Percentiles rank a stretch among this genome's conserved stretches.
These are phyloP conservation scores for Emydoidea blandingii DNA, from an alignment of 2,797 vertebrate genomes.

Conservation along the genomic window DNA sequence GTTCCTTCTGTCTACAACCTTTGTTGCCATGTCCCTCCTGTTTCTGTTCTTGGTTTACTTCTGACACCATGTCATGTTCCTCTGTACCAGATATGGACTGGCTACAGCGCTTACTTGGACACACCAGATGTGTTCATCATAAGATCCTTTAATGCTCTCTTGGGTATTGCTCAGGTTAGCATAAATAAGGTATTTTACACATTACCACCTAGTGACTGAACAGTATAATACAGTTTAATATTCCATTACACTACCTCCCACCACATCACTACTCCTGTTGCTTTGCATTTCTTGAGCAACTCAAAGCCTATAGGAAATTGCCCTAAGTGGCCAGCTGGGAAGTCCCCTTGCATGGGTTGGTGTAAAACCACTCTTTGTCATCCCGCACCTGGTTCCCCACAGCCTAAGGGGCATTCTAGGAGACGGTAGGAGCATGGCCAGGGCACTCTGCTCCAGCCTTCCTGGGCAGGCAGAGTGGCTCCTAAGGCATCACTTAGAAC, in stretches of 20 bases:
- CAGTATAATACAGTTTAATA: too few species aligned
- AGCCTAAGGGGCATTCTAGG: background rate
- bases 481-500: background rate
- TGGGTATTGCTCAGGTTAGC: too few species aligned
- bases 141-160: too few species aligned
- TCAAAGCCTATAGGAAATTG: background rate
- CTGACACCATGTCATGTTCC: too few species aligned
- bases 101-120: too few species aligned
- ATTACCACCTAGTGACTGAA: too few species aligned
- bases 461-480: background rate
- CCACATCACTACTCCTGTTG: background rate
- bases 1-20: too few species aligned
- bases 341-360: background rate
- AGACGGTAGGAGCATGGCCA: background rate
- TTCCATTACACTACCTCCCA: background rate
- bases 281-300: slow-evolving; percentile 4
- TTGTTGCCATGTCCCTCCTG: too few species aligned
- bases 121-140: too few species aligned
- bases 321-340: background rate
- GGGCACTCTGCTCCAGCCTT: rapidly evolving
- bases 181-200: too few species aligned
- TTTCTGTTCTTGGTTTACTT: too few species aligned
- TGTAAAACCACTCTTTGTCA: background rate
- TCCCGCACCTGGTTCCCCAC: background rate
- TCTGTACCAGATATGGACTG: too few species aligned